A percentile compares a stretch with the other conserved stretches of the same genome.
These are phyloP conservation scores for Epinephelus coioides DNA, from an alignment of 2,797 vertebrate genomes.

Conservation along the genomic window DNA sequence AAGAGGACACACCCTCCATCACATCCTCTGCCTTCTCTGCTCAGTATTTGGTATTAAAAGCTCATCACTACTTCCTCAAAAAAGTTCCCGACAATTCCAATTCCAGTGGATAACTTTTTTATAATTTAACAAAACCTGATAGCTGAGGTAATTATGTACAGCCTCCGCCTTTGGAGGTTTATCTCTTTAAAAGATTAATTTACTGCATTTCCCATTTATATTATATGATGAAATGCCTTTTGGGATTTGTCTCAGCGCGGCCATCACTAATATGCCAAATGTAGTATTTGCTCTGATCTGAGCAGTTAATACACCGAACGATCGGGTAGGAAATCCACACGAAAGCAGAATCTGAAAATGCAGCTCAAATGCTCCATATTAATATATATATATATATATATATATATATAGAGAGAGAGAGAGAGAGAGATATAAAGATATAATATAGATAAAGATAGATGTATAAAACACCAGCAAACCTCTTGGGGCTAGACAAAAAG, in stretches of 20 bases:
- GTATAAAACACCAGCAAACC: background rate
- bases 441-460: too few species aligned
- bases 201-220: slow-evolving; percentile 30
- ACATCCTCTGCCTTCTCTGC: background rate
- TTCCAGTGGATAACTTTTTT: background rate
- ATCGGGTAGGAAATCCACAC: slow-evolving; percentile 6
- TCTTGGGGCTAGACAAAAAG: background rate
- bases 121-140: slow-evolving; percentile 7
- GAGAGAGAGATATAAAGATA: background rate
- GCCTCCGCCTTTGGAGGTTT: background rate
- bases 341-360: background rate
- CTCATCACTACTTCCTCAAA: background rate
- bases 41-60: background rate
- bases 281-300: slow-evolving; percentile 33
- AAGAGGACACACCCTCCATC: background rate
- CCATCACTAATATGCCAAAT: slow-evolving; percentile 31
- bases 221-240: slow-evolving; percentile 21
- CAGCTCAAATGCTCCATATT: background rate
- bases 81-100: background rate
- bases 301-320: slow-evolving; percentile 22
- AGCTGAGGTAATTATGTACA: slow-evolving; percentile 11
- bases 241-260: slow-evolving; percentile 38
- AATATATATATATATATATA: background rate
- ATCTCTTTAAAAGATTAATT: slow-evolving; percentile 26
- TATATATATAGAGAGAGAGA: background rate